Evolutionary conservation across 2,797 vertebrate species (phyloP).

Genomic region (Sternarchorhynchus goeldii): DNA sequence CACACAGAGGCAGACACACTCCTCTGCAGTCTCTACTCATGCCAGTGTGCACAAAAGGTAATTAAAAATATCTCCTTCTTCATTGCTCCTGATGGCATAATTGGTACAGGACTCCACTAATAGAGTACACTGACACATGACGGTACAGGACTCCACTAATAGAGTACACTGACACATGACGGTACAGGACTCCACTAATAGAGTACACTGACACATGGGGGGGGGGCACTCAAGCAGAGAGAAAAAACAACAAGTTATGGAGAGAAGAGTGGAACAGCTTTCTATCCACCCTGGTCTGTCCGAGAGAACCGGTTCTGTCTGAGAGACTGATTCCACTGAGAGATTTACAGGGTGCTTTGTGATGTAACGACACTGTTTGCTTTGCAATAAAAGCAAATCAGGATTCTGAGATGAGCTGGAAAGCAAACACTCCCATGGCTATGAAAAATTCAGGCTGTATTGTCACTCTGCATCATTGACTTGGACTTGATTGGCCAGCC

Average conservation of each 20-base stretch:
- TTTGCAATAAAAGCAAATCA: constrained; percentile 39
- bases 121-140: neutral
- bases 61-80: constrained; percentile 46
- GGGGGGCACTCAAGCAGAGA: neutral
- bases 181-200: constrained; percentile 12
- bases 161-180: neutral
- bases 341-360: neutral
- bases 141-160: constrained; percentile 10
- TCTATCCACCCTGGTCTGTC: neutral
- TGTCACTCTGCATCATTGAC: constrained; percentile 32
- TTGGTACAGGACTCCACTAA: constrained; percentile 9
- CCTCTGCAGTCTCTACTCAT: constrained; percentile 12
- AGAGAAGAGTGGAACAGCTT: neutral
- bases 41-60: constrained; percentile 32
- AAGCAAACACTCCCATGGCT: constrained; percentile 37
- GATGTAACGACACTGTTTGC: constrained; percentile 14
- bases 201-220: neutral
- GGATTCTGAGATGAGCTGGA: constrained; percentile 17
- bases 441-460: constrained; percentile 48
- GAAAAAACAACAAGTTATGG: neutral
- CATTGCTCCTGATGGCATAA: constrained; percentile 35
- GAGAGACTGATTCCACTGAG: neutral
- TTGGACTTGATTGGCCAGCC: constrained; percentile 39
- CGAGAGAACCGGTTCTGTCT: neutral
- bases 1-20: neutral